A percentile compares a stretch with the other conserved stretches of the same genome.
Evolutionary conservation across 2,113 vertebrate species (phyloP).

Genomic region (Corvus cornix): DNA sequence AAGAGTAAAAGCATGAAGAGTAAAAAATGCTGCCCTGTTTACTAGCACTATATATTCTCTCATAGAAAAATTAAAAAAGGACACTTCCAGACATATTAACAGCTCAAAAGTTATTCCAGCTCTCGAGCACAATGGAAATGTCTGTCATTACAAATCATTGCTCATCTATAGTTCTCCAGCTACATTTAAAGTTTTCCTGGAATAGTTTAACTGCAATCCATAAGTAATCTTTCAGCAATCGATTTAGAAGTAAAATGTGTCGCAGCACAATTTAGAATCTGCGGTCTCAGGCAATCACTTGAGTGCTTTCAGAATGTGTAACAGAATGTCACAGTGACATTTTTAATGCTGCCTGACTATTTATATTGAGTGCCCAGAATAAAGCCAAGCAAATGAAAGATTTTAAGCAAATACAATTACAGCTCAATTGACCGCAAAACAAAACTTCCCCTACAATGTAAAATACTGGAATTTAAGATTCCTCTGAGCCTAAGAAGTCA

Average conservation of each 20-base stretch:
- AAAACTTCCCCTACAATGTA: background rate
- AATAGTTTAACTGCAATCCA: conserved; percentile 7
- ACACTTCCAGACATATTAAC: background rate
- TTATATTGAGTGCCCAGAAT: background rate
- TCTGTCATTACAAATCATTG: background rate
- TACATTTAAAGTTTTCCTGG: background rate
- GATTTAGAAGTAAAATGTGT: background rate
- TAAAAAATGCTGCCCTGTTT: background rate
- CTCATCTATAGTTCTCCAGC: background rate
- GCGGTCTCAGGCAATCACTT: conserved; percentile 9
- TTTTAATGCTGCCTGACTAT: conserved; percentile 8
- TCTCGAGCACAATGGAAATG: background rate
- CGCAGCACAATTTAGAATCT: background rate
- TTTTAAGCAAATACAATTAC: conserved; percentile 14
- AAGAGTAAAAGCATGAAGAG: background rate
- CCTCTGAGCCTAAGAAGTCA: background rate
- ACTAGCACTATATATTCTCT: background rate
- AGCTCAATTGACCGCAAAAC: background rate
- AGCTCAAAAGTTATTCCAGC: background rate
- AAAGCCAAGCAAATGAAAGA: conserved; percentile 25
- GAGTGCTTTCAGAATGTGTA: background rate
- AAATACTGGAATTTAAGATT: background rate
- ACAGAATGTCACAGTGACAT: background rate
- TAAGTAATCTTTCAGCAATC: conserved; percentile 22
- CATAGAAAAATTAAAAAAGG: background rate